Conservation (phyloP, 2,888 invertebrate species). For the Zygaena filipendulae region DNA sequence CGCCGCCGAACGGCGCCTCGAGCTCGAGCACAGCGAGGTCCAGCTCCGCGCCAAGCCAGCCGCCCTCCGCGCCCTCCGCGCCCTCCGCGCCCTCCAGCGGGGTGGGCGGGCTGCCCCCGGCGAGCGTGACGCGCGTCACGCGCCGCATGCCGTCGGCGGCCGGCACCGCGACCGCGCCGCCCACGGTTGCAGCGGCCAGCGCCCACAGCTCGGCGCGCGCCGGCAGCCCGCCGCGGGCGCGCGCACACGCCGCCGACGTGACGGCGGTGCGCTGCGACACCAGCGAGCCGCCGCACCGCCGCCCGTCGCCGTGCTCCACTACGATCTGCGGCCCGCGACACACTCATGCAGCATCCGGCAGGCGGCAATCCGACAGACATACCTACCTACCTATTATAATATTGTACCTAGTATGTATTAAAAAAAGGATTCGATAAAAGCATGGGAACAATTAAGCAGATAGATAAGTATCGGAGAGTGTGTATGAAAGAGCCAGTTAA, state of each 20-base stretch:
- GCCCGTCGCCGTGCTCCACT: conserved; percentile 25
- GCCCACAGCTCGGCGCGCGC: conserved; percentile 16
- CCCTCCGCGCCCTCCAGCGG: conserved; percentile 15
- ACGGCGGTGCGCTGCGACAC: conserved; percentile 32
- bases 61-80: too few relatives aligned
- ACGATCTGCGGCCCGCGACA: conserved; percentile 22
- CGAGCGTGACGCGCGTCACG: conserved; percentile 17
- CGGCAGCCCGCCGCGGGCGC: conserved; percentile 18
- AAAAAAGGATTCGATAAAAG: too few relatives aligned
- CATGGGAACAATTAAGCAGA: too few relatives aligned
- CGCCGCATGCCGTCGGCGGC: conserved; percentile 14
- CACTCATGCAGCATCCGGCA: too few relatives aligned
- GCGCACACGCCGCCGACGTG: conserved; percentile 30
- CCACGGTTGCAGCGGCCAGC: conserved; percentile 18
- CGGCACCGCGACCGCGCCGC: conserved; percentile 9
- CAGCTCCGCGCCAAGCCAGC: conserved; percentile 18
- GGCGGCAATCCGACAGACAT: neutral
- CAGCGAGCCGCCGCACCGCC: conserved; percentile 25
- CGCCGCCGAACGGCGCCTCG: conserved; percentile 30
- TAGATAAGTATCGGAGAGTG: too few relatives aligned
- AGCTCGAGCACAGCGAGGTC: conserved; percentile 41
- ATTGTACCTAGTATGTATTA: too few relatives aligned
- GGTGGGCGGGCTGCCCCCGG: conserved; percentile 10
- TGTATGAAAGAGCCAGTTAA: too few relatives aligned
- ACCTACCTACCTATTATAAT: too few relatives aligned